Evolutionary conservation across 2,888 invertebrate genomes (phyloP), one percentile per base, ranked within the genome.

Genomic region (Yponomeuta evonymella): DNA sequence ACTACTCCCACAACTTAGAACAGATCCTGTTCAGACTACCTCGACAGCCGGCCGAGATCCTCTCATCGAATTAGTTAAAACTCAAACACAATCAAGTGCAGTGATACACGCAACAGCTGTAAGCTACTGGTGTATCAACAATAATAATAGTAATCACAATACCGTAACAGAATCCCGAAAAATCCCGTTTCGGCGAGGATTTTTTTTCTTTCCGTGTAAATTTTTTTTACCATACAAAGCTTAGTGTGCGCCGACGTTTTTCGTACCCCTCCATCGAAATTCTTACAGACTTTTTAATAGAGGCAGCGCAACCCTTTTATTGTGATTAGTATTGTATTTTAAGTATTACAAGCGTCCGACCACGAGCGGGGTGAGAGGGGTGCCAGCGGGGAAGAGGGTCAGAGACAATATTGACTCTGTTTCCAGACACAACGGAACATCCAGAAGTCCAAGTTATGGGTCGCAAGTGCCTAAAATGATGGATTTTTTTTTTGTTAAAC

Each of bases 271-370:
- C 78, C 63, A n/a, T 58, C 15, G 83, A 83, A 83, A 88, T 90
- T 90, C 87, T 90, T 89, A 82, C 82, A 75, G 87, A 90, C 84
- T 92, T 91, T 91, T 91, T 92, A 91, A 90, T 89, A 90, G 88
- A 81, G 76, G 74, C 82, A 77, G 81, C 84, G 81, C 90, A 91
- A 92, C 91, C 91, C 91, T 91, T 90, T 90, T 89, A 89, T 88
- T 87, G 83, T 87, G 89, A 92, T 92, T 90, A 90, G 89, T 90
- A 90, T 90, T 89, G 88, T 89, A 86, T 89, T 88, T 88, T 71
- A 70, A 68, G 70, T 66, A 66, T 71, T 68, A 69, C 69, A 65
- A 12, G 62, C 33, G 33, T 15, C 12, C 51, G 51, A 5, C 51
- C 67, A n/a, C n/a, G 12, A 43, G 36, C 48, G 29, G 51, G 68